Base-by-base conservation (phyloP, 2,888 invertebrate genomes). In the Athalia rosae region DNA sequence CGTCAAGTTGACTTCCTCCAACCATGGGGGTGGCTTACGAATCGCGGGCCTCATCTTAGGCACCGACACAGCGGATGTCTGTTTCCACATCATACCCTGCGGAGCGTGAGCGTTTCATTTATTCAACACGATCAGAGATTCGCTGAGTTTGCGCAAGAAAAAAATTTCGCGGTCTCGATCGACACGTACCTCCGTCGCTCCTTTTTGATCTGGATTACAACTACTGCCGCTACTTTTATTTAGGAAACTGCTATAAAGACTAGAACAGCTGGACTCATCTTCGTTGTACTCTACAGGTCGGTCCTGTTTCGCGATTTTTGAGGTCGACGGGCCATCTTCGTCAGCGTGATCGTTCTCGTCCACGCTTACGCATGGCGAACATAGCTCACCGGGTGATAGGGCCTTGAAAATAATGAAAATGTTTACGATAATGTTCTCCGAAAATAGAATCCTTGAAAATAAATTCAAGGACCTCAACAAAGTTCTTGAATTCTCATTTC, bases 1-100 rank as follows among this genome's bases (percentile, higher is more conserved):
- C 0, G 94, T 94, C n/a, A 94, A 90, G 56, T 91, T 90, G 0
- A 94, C 93, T 73, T 93, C 91, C 80, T 94, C 93, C 84, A 94
- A 87, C 95, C 95, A 95, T 0, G 94, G 93, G 0, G 95, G 93
- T 13, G 92, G 91, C 80, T 91, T 91, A 80, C 84, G 81, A 8
- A 82, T 77, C 76, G 84, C 82, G 45, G 81, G 76, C 2, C 74
- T 53, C 61, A 77, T 78, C 6, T 56, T 53, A 28, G 59, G 15
- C 11, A 9, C 50, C 41, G 67, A 77, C 11, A 13, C 47, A 6
- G 50, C 11, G 28, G n/a, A 61, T 2, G 62, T 41, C 62, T 61
- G 74, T 41, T 59, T 61, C 61, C 74, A 48, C 41, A 9, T 50
- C 41, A 48, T 50, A 15, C 43, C 61, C 50, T 58, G 59, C 41